Evolutionary conservation across 2,113 vertebrate species (phyloP), one percentile per base, ranked within the genome.

Genomic region (Motacilla tschutschensis): DNA sequence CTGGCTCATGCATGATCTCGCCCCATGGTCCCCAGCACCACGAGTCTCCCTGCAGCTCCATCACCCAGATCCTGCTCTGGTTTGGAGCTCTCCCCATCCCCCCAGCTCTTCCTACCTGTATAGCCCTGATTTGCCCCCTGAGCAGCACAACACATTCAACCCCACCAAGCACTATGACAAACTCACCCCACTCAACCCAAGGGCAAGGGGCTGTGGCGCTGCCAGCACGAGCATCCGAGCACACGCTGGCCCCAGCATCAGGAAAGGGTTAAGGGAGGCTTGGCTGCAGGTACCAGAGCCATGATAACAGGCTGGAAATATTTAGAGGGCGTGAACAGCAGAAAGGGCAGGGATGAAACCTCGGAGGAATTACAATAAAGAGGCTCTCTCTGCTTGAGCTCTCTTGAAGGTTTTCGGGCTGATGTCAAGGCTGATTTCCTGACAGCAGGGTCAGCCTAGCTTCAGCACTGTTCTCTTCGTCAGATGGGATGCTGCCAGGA

Each of bases 231-330:
- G 64, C 44, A 53, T 10, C 4, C 0, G 0, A 35, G 29, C 26
- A 5, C 46, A 21, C 0, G 0, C 33, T 2, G 0, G 79, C n/a
- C 35, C 25, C 50, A 59, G 40, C 55, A 48, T 22, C 38, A 88
- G 78, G 92, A 93, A 93, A 91, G 91, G 73, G 91, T 93, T 95
- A 95, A 93, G 31, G 57, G 31, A 0, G 6, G 51, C 58, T 90
- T 92, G 90, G 84, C 85, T 67, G 79, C 93, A 94, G 91, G 93
- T 93, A 93, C 87, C 83, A 82, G 87, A 94, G 80, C 40, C 83
- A 90, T 94, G 93, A 96, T 91, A 92, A 87, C 84, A 94, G 67
- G 79, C 93, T 93, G 90, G 84, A 95, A 96, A 95, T 93, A 95
- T 93, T 95, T 84, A 38, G 87, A 92, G 92, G 93, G 93, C 48